These are phyloP conservation scores for Trichonephila clavipes DNA, from an alignment of 1,140 invertebrate genomes.

Conservation along the genomic window DNA sequence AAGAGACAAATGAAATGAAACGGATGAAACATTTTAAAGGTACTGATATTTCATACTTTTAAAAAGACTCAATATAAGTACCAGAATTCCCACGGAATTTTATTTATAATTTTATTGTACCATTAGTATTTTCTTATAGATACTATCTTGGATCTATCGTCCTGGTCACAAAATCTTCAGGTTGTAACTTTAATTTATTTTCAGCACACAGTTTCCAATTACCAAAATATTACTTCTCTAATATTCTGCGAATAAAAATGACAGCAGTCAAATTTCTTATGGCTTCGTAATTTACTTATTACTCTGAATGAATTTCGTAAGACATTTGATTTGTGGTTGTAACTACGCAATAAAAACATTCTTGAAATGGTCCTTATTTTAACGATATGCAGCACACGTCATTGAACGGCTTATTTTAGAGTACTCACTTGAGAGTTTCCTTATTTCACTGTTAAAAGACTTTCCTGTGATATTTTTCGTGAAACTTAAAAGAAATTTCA, in stretches of 20 bases:
- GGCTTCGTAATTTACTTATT: not conserved
- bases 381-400: constrained; percentile 41
- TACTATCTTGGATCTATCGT: not conserved
- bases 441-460: not conserved
- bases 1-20: too few species aligned
- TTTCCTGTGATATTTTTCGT: too few species aligned
- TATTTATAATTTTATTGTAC: not conserved
- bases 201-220: not conserved
- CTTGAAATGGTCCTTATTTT: constrained; percentile 45
- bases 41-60: too few species aligned
- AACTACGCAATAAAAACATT: constrained; percentile 68
- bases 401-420: constrained; percentile 2
- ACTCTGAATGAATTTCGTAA: not conserved
- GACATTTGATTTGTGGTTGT: constrained; percentile 56
- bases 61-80: too few species aligned
- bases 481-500: too few species aligned
- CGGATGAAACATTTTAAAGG: too few species aligned
- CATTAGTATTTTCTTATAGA: not conserved
- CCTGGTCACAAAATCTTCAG: not conserved
- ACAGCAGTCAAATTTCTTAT: not conserved
- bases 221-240: constrained; percentile 21
- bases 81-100: not conserved
- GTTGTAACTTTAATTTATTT: not conserved
- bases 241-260: not conserved
- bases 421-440: not conserved